phyloP scores from a whole-genome alignment of 2,113 vertebrate species.

The Aphyosemion australe region DNA sequence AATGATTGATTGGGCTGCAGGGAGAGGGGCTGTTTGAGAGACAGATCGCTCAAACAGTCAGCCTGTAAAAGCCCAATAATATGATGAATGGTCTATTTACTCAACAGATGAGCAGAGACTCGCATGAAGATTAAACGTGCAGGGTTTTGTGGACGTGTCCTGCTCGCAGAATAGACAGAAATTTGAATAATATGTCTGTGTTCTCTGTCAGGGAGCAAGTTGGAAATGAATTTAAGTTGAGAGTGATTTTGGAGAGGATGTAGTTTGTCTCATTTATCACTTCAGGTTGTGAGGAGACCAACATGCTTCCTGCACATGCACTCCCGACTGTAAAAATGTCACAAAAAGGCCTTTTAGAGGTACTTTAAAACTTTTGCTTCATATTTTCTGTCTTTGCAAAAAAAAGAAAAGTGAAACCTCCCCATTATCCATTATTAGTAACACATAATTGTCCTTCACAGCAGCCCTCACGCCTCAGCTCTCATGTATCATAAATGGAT shows the following conservation, averaged over 20 bases:
- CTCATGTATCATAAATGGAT: constrained; percentile 40
- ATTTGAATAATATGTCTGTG: constrained; percentile 55
- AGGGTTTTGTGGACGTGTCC: constrained; percentile 37
- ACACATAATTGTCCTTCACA: constrained; percentile 24
- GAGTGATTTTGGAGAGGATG: constrained; percentile 28
- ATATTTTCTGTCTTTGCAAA: neutral
- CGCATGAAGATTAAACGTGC: constrained; percentile 62
- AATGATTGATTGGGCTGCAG: constrained; percentile 69
- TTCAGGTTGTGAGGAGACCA: constrained; percentile 13
- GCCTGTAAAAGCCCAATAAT: constrained; percentile 65
- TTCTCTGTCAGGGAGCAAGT: constrained; percentile 43
- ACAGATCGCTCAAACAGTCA: constrained; percentile 71
- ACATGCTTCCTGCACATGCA: constrained; percentile 28
- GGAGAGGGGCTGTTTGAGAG: constrained; percentile 61
- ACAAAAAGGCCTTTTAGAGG: no score
- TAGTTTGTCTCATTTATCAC: constrained; percentile 41
- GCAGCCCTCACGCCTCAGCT: constrained; percentile 14
- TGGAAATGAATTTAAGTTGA: constrained; percentile 55
- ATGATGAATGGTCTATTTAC: constrained; percentile 76
- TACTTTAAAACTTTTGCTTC: no score
- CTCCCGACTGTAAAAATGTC: constrained; percentile 4
- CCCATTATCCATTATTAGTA: constrained; percentile 31
- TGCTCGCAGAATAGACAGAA: constrained; percentile 44
- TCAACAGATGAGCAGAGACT: constrained; percentile 63
- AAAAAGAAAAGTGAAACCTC: constrained; percentile 38